These are phyloP conservation scores for Drosophila ficusphila DNA, from an alignment of 1,140 invertebrate species.

Conservation along the genomic window DNA sequence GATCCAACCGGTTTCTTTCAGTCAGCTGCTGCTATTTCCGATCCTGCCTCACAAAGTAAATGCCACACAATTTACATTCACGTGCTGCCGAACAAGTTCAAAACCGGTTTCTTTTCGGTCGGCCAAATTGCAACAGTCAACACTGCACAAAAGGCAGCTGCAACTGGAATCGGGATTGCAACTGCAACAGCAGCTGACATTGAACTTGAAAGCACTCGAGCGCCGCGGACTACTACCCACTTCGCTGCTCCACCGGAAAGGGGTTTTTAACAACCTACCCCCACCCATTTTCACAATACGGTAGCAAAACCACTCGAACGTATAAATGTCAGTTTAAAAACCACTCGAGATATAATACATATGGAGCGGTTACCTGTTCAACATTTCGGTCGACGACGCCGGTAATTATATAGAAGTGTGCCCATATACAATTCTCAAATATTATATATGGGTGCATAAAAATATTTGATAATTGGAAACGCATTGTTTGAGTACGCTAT, in stretches of 20 bases:
- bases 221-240: slow-evolving; percentile 3
- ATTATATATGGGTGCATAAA: slow-evolving; percentile 40
- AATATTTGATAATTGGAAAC: slow-evolving; percentile 66
- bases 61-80: slow-evolving; percentile 42
- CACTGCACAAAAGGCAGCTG: slow-evolving; percentile 38
- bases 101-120: slow-evolving; percentile 60
- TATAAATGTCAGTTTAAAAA: slow-evolving; percentile 59
- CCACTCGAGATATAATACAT: slow-evolving; percentile 40
- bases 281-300: background rate
- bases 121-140: slow-evolving; percentile 49
- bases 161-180: slow-evolving; percentile 42
- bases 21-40: slow-evolving; percentile 38
- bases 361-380: background rate
- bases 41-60: slow-evolving; percentile 17
- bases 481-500: slow-evolving; percentile 50
- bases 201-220: slow-evolving; percentile 64
- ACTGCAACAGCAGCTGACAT: slow-evolving; percentile 64
- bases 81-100: slow-evolving; percentile 51
- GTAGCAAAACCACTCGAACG: slow-evolving; percentile 32
- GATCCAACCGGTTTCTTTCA: slow-evolving; percentile 42
- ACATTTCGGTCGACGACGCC: slow-evolving; percentile 1
- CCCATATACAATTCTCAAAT: slow-evolving; percentile 47
- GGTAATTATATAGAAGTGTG: slow-evolving; percentile 53
- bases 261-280: background rate
- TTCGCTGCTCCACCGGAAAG: slow-evolving; percentile 16